Base-by-base conservation (phyloP, 2,797 vertebrate genomes). In the Chloroceryle amazona region DNA sequence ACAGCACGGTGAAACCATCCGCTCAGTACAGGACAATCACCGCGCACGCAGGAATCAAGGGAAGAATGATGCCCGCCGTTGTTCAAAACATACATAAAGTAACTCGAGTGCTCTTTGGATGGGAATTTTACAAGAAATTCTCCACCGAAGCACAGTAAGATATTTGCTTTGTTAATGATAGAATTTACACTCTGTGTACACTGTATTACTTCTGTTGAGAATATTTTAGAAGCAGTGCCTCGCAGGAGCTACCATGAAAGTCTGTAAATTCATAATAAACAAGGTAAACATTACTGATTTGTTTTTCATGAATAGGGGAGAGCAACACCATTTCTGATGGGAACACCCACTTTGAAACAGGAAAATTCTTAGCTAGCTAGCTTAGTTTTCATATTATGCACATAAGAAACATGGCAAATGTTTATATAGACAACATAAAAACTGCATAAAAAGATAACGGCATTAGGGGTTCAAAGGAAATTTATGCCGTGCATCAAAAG, bases 281-380 rank as follows among this genome's bases (percentile, higher is more conserved):
- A 83, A 74, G 33, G 41, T 68, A 91, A 96, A 95, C 75, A 71
- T 61, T 35, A 49, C 49, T 68, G 61, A 93, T 90, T 80, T 76
- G 49, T 85, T 92, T 93, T 94, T 82, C 75, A 60, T 41, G 19
- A 92, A 66, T 6, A 94, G 75, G 67, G 80, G 51, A 87, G n/a
- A 93, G 86, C 13, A 85, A 81, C 74, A 94, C 44, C 68, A 67
- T n/a, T 94, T 78, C 61, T 86, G 80, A 81, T 58, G n/a, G 41
- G 41, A 86, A 63, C n/a, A 83, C 10, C 57, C 88, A 57, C 88
- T 86, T 52, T 72, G 44, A 90, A 91, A 49, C 23, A 92, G 65
- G 57, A 46, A 25, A 89, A 42, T 75, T 68, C 81, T 89, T 46
- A 42, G 8, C 37, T 54, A 33, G 44, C 26, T 86, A 54, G 16